These are phyloP conservation scores for Myotis vivesi DNA, from an alignment of 2,797 vertebrate species.

Conservation along the genomic window DNA sequence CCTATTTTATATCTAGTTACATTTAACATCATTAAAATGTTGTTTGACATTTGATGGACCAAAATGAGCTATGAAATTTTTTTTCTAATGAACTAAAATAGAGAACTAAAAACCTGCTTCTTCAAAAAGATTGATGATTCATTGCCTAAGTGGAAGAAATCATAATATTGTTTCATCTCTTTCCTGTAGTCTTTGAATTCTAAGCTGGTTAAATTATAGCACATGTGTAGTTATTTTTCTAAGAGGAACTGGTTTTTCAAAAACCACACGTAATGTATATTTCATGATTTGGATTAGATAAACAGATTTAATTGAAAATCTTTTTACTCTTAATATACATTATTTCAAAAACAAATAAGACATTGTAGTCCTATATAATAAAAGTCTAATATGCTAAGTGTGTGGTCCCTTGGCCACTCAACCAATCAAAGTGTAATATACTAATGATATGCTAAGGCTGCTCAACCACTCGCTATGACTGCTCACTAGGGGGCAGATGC, in stretches of 20 bases:
- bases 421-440: no score
- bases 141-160: slow-evolving; percentile 42
- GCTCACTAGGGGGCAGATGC: no score
- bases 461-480: no score
- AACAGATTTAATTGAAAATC: slow-evolving; percentile 11
- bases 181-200: neutral
- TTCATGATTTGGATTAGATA: slow-evolving; percentile 11
- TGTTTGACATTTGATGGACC: slow-evolving; percentile 5
- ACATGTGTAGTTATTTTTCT: slow-evolving; percentile 14
- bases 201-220: neutral
- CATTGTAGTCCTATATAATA: neutral
- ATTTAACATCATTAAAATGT: slow-evolving; percentile 17
- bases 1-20: neutral
- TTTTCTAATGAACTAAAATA: slow-evolving; percentile 3
- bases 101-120: neutral
- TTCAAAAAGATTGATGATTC: slow-evolving; percentile 31
- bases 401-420: no score
- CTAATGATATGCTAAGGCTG: no score
- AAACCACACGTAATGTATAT: neutral
- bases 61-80: neutral
- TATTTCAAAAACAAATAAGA: slow-evolving; percentile 20
- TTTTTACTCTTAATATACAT: neutral
- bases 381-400: no score
- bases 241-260: neutral
- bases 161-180: neutral